Percentiles rank a stretch among this genome's conserved stretches.
Evolutionary conservation across 2,888 invertebrate species (phyloP).

Genomic region (Andricus quercusramuli): DNA sequence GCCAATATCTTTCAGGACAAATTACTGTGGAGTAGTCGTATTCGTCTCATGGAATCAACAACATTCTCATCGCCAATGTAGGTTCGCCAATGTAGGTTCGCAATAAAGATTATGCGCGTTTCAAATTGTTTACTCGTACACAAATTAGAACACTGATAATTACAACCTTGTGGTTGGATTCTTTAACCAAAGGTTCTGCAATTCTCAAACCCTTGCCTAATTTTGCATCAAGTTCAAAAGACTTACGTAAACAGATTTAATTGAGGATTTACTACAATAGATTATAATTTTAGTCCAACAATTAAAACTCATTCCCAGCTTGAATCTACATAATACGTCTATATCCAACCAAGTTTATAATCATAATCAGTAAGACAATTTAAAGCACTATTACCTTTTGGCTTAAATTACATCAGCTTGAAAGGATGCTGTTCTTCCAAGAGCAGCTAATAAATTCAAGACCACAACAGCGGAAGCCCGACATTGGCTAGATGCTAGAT

Average conservation of each 20-base stretch:
- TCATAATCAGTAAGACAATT: background rate
- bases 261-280: background rate
- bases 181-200: background rate
- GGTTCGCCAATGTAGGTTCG: background rate
- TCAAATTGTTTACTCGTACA: background rate
- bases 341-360: background rate
- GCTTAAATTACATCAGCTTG: background rate
- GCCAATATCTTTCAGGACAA: background rate
- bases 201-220: background rate
- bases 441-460: slow-evolving; percentile 1
- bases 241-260: background rate
- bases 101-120: background rate
- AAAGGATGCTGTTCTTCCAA: background rate
- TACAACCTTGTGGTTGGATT: too few relatives aligned
- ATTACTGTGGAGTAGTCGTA: background rate
- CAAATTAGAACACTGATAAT: background rate
- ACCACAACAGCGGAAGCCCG: slow-evolving; percentile 27
- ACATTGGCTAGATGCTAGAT: slow-evolving; percentile 48
- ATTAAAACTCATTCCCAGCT: too few relatives aligned
- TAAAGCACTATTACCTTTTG: background rate
- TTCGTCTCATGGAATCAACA: background rate
- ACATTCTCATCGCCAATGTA: background rate
- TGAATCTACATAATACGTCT: too few relatives aligned
- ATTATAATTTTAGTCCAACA: too few relatives aligned
- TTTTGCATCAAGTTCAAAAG: background rate